Base-by-base conservation (phyloP, 2,797 vertebrate genomes). In the Lycodopsis pacificus region DNA sequence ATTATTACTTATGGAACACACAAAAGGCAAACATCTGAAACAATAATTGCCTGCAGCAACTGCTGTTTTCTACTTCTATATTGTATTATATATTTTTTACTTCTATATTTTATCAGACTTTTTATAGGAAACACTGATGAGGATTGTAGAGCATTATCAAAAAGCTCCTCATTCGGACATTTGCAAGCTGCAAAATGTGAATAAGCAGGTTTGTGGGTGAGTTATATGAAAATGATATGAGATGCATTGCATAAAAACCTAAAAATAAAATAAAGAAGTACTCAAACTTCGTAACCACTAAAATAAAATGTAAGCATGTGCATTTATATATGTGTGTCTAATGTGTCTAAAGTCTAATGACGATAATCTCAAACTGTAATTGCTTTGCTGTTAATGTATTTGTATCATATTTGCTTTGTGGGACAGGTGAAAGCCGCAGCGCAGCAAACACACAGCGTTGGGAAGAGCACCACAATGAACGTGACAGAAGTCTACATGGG, bases 381-480 rank as follows among this genome's bases (percentile, higher is more conserved):
- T 62, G 8, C 3, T 69, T 34, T 38, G 27, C 1, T 49, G 4
- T 34, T 14, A 7, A 49, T 62, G 8, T 30, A 27, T 56, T 27
- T 25, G 0, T 17, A 7, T 49, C 58, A 4, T 30, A 32, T 59
- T n/a, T n/a, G 0, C 5, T 73, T 70, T 81, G 20, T 83, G 42
- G 68, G 38, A 72, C 81, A 94, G 89, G 80, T 77, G 49, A 65
- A 79, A 86, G 25, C 14, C 6, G 44, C 54, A 12, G 22, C n/a
- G 20, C 36, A 59, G 15, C 81, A 71, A 77, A 72, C 40, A 51
- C 49, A 51, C 10, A 36, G 32, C 44, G n/a, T 34, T 4, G 25
- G 38, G 34, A 79, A 36, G 66, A 81, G 59, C 17, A 25, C 17
- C 27, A 76, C n/a, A 9, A 94, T 93, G 86, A 94, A 94, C 46